Base-by-base conservation (phyloP, 1,140 invertebrate species). In the Cydia amplana region DNA sequence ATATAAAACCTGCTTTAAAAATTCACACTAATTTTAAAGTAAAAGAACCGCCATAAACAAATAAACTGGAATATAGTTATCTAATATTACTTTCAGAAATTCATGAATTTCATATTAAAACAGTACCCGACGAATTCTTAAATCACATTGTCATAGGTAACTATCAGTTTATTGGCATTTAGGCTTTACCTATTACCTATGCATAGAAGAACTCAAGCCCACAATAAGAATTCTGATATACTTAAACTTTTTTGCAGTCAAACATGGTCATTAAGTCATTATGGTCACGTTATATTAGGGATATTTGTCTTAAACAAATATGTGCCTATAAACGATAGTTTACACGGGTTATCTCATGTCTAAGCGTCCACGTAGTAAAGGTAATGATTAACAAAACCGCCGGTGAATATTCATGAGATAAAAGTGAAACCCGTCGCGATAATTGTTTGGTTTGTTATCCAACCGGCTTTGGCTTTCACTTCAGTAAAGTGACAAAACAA, bases 401-500 rank as follows among this genome's bases (percentile, higher is more conserved):
- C 16, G 16, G n/a, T 60, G 20, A 20, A 60, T 60, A 60, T 60
- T 60, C 55, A 60, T 60, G 20, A 60, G 55, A 60, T 60, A 60
- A 60, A 60, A 60, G 55, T 60, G 55, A 60, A 60, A 60, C 55
- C 55, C 55, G 55, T 60, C 55, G 55, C 3, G 55, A 23, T 60
- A 23, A 60, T 60, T 60, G 55, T 60, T 60, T 60, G 55, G 20
- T 60, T 20, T 60, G 55, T 60, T 60, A 60, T 60, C 55, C 55
- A 60, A 60, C 55, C 9, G 20, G 55, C 55, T 60, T 60, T 60
- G 20, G 55, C 55, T 60, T 60, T 60, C 55, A 60, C 55, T 60
- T 23, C 4, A 10, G 18, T 12, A 60, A 60, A 60, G 55, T 60
- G 55, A 60, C 55, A 60, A 60, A 60, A 60, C 20, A 23, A 23